phyloP scores from a whole-genome alignment of 1,140 invertebrate genomes.

The Ips typographus region DNA sequence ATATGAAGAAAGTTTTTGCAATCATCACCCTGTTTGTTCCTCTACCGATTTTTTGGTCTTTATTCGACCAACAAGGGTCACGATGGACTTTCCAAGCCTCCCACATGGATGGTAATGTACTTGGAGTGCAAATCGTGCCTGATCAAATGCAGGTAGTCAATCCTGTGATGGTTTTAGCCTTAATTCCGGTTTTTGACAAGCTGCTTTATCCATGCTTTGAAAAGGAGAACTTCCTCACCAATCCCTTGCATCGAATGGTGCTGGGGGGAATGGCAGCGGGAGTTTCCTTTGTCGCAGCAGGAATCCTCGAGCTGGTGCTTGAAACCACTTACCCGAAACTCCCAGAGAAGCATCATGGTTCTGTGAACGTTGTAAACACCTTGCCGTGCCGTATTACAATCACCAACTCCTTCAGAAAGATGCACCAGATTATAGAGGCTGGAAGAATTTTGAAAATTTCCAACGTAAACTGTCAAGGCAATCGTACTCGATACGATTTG shows the following conservation, averaged over 20 bases:
- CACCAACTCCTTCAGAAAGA: conserved; percentile 36
- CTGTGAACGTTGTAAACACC: conserved; percentile 49
- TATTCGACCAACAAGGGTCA: conserved; percentile 66
- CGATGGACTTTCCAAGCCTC: conserved; percentile 72
- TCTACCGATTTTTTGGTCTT: conserved; percentile 71
- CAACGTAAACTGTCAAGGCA: conserved; percentile 43
- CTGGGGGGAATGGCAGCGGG: conserved; percentile 66
- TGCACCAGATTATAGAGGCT: conserved; percentile 35
- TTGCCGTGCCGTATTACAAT: conserved; percentile 45
- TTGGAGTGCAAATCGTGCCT: conserved; percentile 57
- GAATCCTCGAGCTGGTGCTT: conserved; percentile 45
- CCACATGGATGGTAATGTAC: conserved; percentile 63
- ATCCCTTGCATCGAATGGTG: conserved; percentile 66
- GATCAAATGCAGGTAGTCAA: conserved; percentile 72
- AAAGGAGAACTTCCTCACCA: conserved; percentile 51
- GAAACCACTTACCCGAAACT: conserved; percentile 46
- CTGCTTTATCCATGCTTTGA: conserved; percentile 56
- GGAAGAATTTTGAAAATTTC: conserved; percentile 37
- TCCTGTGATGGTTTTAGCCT: conserved; percentile 63
- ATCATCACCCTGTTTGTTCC: conserved; percentile 64
- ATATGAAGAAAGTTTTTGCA: conserved; percentile 55
- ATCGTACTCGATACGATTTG: conserved; percentile 40
- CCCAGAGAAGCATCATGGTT: conserved; percentile 42
- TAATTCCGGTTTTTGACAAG: conserved; percentile 68
- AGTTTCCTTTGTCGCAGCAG: conserved; percentile 57